Evolutionary conservation across 2,888 invertebrate genomes (phyloP).

Genomic region (Leucoptera coffeella): DNA sequence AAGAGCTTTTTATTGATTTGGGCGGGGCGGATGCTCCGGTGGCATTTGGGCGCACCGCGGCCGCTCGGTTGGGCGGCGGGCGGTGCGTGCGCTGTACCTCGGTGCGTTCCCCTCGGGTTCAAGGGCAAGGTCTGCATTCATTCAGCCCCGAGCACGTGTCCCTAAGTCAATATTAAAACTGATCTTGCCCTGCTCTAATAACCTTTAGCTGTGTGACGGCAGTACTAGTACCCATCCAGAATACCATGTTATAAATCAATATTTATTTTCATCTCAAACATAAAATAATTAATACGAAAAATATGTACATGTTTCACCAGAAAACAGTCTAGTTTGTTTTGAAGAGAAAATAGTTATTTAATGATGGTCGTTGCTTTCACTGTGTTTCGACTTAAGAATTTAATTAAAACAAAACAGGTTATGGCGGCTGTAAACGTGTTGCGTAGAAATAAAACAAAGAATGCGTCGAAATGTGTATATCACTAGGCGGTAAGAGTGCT

Average conservation of each 20-base stretch:
- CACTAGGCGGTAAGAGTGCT: conserved; percentile 46
- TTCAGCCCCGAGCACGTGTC: conserved; percentile 46
- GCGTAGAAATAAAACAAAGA: conserved; percentile 32
- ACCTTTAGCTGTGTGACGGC: conserved; percentile 29
- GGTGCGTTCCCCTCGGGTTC: conserved; percentile 38
- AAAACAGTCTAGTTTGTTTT: too few relatives aligned
- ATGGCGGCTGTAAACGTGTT: too few relatives aligned
- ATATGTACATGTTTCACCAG: too few relatives aligned
- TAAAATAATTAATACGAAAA: too few relatives aligned
- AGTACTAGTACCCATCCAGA: too few relatives aligned
- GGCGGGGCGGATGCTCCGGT: conserved; percentile 11
- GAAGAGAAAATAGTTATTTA: too few relatives aligned
- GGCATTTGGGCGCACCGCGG: conserved; percentile 6
- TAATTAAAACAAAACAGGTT: conserved; percentile 1
- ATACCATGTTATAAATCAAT: too few relatives aligned
- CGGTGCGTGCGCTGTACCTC: conserved; percentile 20
- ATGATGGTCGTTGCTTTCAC: too few relatives aligned
- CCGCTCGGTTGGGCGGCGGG: conserved; percentile 11
- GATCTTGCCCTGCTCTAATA: too few relatives aligned
- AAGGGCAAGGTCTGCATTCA: conserved; percentile 45
- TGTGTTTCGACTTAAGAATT: too few relatives aligned
- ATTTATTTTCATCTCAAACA: too few relatives aligned
- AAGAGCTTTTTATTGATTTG: too few relatives aligned
- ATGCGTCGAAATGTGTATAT: conserved; percentile 24
- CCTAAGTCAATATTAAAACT: conserved; percentile 50